These are phyloP conservation scores for Drosophila elegans DNA, from an alignment of 1,140 invertebrate species.

Conservation along the genomic window DNA sequence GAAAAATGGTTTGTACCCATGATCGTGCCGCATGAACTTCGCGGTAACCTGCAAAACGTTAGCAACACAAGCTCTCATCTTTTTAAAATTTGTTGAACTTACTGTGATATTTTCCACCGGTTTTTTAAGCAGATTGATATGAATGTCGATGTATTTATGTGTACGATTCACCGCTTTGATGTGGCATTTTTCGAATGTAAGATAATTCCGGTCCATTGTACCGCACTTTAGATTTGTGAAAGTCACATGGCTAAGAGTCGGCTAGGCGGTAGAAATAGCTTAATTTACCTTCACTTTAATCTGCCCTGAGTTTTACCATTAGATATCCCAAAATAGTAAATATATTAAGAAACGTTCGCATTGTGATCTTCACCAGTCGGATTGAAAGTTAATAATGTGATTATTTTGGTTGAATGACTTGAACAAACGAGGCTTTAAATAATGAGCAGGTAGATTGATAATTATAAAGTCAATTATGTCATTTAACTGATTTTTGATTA, in stretches of 20 bases:
- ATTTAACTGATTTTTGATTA: background rate
- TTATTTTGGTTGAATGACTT: background rate
- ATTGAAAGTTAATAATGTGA: background rate
- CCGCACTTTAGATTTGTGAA: conserved; percentile 64
- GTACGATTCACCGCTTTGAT: conserved; percentile 64
- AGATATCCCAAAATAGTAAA: conserved; percentile 2
- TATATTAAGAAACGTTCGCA: background rate
- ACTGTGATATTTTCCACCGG: conserved; percentile 38
- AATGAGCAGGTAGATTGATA: background rate
- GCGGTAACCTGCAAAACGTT: conserved; percentile 11
- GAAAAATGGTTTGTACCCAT: conserved; percentile 57
- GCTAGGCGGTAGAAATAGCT: background rate
- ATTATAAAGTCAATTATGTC: background rate
- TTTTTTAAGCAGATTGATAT: conserved; percentile 2
- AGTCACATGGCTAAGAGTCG: conserved; percentile 19
- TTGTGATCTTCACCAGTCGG: background rate
- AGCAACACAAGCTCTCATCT: too few species aligned
- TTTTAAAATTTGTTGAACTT: background rate
- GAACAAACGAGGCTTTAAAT: background rate
- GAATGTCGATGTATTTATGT: conserved; percentile 45
- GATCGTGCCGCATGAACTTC: conserved; percentile 25
- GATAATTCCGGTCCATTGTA: background rate
- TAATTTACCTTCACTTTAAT: background rate
- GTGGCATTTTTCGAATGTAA: conserved; percentile 18
- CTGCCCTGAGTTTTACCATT: background rate